phyloP scores from a whole-genome alignment of 1,140 invertebrate genomes.

The Scaptomyza graminum region DNA sequence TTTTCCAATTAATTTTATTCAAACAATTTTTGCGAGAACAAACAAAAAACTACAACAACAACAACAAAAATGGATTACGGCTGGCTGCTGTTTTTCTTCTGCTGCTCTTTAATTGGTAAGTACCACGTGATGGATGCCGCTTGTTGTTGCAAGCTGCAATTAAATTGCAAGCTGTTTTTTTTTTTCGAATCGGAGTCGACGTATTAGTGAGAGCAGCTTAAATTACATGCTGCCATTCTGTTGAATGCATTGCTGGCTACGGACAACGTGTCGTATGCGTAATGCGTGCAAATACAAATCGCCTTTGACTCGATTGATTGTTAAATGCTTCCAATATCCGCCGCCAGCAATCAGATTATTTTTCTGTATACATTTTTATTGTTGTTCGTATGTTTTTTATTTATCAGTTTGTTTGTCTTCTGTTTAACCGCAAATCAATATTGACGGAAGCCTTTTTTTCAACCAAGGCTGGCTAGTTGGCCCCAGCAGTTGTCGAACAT shows the following conservation, averaged over 20 bases:
- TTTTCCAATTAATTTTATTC: conserved; percentile 67
- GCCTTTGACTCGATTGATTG: conserved; percentile 42
- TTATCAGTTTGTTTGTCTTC: conserved; percentile 41
- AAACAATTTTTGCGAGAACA: conserved; percentile 43
- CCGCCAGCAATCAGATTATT: conserved; percentile 39
- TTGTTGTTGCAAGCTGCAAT: conserved; percentile 8
- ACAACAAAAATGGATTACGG: conserved; percentile 69
- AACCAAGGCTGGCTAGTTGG: background rate
- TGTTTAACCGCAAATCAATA: conserved; percentile 74
- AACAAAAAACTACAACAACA: conserved; percentile 8
- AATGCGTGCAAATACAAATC: conserved; percentile 44
- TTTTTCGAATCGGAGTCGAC: background rate
- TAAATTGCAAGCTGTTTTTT: conserved; percentile 15
- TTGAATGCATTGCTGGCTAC: conserved; percentile 19
- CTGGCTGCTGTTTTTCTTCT: conserved; percentile 65
- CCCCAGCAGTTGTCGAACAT: background rate
- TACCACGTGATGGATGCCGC: conserved; percentile 35
- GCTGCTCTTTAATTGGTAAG: conserved; percentile 70
- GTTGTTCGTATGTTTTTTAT: conserved; percentile 34
- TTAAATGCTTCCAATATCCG: conserved; percentile 40
- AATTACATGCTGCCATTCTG: no score
- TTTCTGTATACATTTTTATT: conserved; percentile 42
- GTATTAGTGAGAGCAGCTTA: conserved; percentile 28
- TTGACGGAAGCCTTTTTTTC: conserved; percentile 65
- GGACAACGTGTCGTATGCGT: conserved; percentile 54